Evolutionary conservation across 2,113 vertebrate genomes (phyloP).

Genomic region (Tupaia tana): DNA sequence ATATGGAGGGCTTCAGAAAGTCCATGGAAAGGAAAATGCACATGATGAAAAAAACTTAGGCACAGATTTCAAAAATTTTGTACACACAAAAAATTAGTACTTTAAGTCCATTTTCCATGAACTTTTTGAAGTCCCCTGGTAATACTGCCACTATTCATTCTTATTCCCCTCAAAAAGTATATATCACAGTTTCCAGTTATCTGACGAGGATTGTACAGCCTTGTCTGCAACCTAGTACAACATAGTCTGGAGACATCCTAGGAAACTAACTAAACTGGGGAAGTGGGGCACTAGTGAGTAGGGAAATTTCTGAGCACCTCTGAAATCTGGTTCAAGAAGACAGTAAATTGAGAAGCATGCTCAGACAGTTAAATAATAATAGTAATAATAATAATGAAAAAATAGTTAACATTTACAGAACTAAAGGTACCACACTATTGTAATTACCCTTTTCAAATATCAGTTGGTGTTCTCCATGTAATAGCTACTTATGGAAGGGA

Average conservation of each 20-base stretch:
- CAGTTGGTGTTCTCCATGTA: background rate
- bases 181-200: background rate
- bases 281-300: background rate
- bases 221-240: background rate
- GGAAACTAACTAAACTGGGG: background rate
- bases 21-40: too few species aligned
- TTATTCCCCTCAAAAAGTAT: background rate
- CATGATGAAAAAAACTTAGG: too few species aligned
- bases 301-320: background rate
- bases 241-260: background rate
- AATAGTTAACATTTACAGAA: background rate
- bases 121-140: too few species aligned
- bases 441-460: background rate
- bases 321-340: background rate
- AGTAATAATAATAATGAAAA: background rate
- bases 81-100: too few species aligned
- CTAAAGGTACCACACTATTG: background rate
- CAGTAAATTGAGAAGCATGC: background rate
- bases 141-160: background rate
- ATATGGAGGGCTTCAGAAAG: too few species aligned
- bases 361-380: background rate
- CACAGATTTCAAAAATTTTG: too few species aligned
- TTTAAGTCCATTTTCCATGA: too few species aligned
- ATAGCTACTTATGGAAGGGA: background rate
- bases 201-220: rapidly evolving